A percentile compares a stretch with the other conserved stretches of the same genome.
phyloP scores from a whole-genome alignment of 2,113 vertebrate genomes.

The Panthera tigris region DNA sequence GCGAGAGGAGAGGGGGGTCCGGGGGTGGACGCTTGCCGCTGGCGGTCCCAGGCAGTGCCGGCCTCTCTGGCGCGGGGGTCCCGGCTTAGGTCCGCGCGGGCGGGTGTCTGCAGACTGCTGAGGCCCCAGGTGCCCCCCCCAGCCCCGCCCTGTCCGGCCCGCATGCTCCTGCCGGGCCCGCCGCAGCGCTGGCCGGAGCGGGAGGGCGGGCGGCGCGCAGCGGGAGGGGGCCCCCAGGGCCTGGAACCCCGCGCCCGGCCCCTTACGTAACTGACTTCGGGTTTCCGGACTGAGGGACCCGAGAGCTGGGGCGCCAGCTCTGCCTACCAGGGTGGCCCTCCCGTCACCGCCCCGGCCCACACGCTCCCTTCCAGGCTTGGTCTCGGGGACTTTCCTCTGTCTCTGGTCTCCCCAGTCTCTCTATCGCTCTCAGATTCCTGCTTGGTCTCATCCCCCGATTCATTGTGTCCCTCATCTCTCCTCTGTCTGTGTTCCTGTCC shows the following conservation, averaged over 20 bases:
- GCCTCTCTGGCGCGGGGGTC: not conserved
- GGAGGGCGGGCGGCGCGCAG: not conserved
- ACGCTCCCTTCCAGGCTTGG: not conserved
- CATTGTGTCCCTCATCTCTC: not conserved
- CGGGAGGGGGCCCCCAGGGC: not conserved
- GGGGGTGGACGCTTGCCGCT: not conserved
- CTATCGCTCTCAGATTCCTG: not conserved
- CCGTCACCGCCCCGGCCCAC: not conserved
- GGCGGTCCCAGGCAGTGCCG: not conserved
- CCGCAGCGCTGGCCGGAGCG: not conserved
- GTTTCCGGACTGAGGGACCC: conserved; percentile 57
- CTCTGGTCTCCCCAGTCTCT: not conserved
- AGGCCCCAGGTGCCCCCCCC: not conserved
- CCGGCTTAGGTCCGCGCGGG: not conserved
- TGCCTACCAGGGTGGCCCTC: not conserved
- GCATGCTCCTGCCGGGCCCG: not conserved
- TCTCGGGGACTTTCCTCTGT: conserved; percentile 42
- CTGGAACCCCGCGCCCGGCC: conserved; percentile 25
- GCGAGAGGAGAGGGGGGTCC: not conserved
- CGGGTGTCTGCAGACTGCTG: not conserved
- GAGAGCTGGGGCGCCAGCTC: not conserved
- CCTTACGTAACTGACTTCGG: conserved; percentile 77
- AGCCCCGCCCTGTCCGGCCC: conserved; percentile 35
- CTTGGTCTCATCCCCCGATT: not conserved
- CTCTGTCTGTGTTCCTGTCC: not conserved